Base-by-base conservation (phyloP, 2,888 invertebrate genomes). In the Pseudanteris insignis region DNA sequence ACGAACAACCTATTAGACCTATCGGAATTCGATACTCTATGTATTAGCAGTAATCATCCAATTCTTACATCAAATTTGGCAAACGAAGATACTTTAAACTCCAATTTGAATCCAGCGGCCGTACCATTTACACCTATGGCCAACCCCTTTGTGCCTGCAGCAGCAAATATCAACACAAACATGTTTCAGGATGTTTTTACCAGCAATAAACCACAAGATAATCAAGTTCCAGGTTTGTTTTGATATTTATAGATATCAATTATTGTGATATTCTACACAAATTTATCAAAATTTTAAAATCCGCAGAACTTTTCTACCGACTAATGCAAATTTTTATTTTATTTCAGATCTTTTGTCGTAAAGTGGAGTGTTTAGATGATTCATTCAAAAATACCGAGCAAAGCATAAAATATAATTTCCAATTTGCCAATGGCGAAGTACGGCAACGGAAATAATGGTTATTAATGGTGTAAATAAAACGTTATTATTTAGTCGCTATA, bases 1-100 rank as follows among this genome's bases (percentile, higher is more conserved):
- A 82, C 82, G 68, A 82, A 82, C 79, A 82, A 81, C 75, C 78
- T 83, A 69, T 77, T 83, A 73, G 83, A 83, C 76, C 76, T 83
- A 68, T 79, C 81, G 73, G 80, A 81, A 67, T 81, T 81, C 72
- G 80, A 81, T 69, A 73, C 75, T 62, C 72, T 81, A 70, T 79
- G 75, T 74, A 79, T 79, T 72, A 79, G 73, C 71, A 75, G 75
- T 73, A 79, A 75, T 69, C 78, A 76, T 43, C 75, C 78, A 14
- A 79, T 80, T 67, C 71, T 80, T 57, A 72, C 73, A 60, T 70
- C 77, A 28, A 78, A 74, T 70, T 47, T 77, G 70, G 73, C 70
- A 43, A 77, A 78, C 57, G 79, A 79, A 65, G 79, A 79, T 71
- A 74, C 73, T 59, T 70, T 79, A 69, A 79, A 79, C 71, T 79